phyloP scores from a whole-genome alignment of 2,888 invertebrate genomes.

The Lymantria monacha region DNA sequence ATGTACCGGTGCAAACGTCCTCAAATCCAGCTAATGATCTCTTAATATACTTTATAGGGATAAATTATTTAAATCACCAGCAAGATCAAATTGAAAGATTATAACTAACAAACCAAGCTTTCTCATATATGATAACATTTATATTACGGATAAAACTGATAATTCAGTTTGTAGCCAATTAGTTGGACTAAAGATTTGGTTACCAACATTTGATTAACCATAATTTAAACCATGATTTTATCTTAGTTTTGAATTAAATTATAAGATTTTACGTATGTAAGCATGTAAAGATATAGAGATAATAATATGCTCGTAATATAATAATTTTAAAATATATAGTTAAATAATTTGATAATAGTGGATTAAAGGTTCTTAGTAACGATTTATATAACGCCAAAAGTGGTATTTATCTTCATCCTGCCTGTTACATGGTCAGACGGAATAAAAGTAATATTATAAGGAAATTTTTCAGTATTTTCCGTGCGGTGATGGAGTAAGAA shows the following conservation, averaged over 20 bases:
- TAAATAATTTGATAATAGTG: no score
- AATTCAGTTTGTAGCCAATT: slow-evolving; percentile 23
- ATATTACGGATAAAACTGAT: slow-evolving; percentile 23
- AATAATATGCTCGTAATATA: slow-evolving; percentile 23
- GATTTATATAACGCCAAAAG: no score
- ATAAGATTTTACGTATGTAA: slow-evolving; percentile 2
- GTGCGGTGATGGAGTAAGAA: no score
- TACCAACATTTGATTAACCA: slow-evolving; percentile 17
- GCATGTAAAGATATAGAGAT: slow-evolving; percentile 17
- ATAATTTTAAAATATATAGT: no score
- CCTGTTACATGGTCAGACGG: no score
- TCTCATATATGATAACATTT: slow-evolving; percentile 29
- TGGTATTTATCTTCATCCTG: no score
- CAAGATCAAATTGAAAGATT: slow-evolving; percentile 29
- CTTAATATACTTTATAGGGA: background rate
- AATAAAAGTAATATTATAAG: no score
- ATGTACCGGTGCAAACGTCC: background rate
- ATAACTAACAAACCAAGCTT: slow-evolving; percentile 23
- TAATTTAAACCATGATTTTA: slow-evolving; percentile 13
- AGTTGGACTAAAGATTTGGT: slow-evolving; percentile 26
- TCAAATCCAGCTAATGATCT: background rate
- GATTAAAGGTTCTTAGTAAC: no score
- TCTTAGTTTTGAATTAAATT: slow-evolving; percentile 10
- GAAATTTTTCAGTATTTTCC: no score
- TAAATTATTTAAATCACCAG: slow-evolving; percentile 21